Conservation (phyloP, 2,888 invertebrate species). For the Prenolepis imparis region DNA sequence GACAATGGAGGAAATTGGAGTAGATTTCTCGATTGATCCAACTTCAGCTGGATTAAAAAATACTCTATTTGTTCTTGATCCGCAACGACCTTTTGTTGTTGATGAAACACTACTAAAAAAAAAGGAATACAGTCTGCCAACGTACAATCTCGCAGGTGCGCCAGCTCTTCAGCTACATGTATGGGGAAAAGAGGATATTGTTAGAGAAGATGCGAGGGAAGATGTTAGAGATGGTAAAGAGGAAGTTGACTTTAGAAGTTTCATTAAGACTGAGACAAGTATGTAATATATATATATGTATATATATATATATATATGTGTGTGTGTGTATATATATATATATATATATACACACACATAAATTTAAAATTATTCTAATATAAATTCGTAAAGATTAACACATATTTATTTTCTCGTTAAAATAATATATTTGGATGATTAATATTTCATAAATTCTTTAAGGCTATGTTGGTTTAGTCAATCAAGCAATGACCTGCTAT, state of each 20-base stretch:
- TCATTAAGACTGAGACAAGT: slow-evolving; percentile 85
- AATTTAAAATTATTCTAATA: slow-evolving; percentile 15
- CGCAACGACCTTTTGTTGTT: slow-evolving; percentile 10
- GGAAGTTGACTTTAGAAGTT: slow-evolving; percentile 55
- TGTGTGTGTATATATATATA: too few relatives aligned
- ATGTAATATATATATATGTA: slow-evolving; percentile 46
- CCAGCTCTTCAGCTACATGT: slow-evolving; percentile 37
- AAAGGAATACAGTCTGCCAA: slow-evolving; percentile 4
- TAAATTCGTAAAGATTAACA: neutral
- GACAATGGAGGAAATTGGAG: slow-evolving; percentile 86
- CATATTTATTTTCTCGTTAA: neutral
- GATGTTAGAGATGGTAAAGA: slow-evolving; percentile 38
- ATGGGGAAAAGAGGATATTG: slow-evolving; percentile 40
- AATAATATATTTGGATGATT: slow-evolving; percentile 10
- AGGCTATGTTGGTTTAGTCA: slow-evolving; percentile 93
- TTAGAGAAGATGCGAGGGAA: slow-evolving; percentile 33
- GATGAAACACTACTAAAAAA: neutral
- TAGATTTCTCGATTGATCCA: slow-evolving; percentile 81
- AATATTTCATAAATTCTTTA: slow-evolving; percentile 39
- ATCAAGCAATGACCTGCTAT: slow-evolving; percentile 97
- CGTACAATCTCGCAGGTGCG: slow-evolving; percentile 13
- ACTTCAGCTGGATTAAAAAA: slow-evolving; percentile 45
- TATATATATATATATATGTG: too few relatives aligned
- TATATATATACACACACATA: neutral
- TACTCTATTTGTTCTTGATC: slow-evolving; percentile 56